A percentile compares a stretch with the other conserved stretches of the same genome.
These are phyloP conservation scores for Geodia barretti DNA, from an alignment of 37 sponge, comb jelly and placozoan genomes.

Conservation along the genomic window DNA sequence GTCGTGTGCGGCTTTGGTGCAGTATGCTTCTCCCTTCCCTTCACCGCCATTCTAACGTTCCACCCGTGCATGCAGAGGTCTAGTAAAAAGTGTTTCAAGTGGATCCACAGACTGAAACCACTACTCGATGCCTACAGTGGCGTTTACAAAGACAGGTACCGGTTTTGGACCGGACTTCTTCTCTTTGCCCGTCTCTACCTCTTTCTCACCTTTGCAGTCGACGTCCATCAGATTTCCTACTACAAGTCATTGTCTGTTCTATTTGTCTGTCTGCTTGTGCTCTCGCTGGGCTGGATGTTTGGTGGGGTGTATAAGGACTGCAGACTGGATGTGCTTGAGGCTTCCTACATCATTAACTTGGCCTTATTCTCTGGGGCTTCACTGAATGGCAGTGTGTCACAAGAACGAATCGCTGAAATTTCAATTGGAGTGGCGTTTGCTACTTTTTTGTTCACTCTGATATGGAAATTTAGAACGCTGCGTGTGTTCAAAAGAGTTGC, in stretches of 20 bases:
- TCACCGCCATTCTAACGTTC: slow-evolving; percentile 8
- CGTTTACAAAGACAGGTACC: slow-evolving; percentile 1
- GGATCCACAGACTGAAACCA: slow-evolving; percentile 7
- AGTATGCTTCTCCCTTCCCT: background rate
- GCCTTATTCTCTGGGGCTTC: no score
- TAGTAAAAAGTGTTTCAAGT: background rate
- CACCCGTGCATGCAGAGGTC: slow-evolving; percentile 7
- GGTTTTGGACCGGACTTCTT: slow-evolving; percentile 33
- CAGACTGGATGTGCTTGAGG: no score
- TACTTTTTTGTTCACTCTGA: no score
- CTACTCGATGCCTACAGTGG: slow-evolving; percentile 14
- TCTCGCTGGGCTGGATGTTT: no score
- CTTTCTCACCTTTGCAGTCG: background rate
- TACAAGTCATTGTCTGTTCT: background rate
- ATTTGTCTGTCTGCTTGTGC: background rate
- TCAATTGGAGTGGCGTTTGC: no score
- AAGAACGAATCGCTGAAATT: no score
- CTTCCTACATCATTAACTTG: no score
- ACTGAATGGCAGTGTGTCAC: no score
- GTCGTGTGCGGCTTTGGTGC: background rate
- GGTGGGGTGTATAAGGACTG: no score
- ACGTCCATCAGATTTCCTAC: background rate
- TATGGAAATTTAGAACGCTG: no score
- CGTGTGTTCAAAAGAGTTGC: no score
- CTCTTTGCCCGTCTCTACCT: background rate